Evolutionary conservation across 2,797 vertebrate species (phyloP), one percentile per base, ranked within the genome.

Genomic region (Gallinago nigripennis): DNA sequence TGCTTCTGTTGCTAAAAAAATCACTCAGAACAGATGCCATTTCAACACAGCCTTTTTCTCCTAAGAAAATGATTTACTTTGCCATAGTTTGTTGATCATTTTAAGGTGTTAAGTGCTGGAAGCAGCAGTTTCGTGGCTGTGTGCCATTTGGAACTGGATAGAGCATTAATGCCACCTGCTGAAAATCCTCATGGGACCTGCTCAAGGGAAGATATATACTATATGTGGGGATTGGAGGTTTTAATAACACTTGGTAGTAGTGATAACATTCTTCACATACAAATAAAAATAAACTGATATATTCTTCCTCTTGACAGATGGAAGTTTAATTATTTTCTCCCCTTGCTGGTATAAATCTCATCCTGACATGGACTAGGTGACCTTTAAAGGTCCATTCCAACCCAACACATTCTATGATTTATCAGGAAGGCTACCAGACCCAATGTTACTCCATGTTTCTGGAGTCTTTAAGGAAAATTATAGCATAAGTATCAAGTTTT

Each of bases 91-190:
- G 77, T 96, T 93, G 83, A 92, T 97, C 48, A 35, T 91, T 97
- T 90, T 72, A 68, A 94, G 86, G 63, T 80, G 70, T 76, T 89
- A 80, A 5, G 7, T 89, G 80, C 88, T 95, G 68, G 48, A 86
- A 90, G 75, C 37, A 80, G 73, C 57, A 61, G 56, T 92, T 82
- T 48, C 61, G n/a, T 89, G 63, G 33, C 75, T 58, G 6, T 56
- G 33, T 81, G 69, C 61, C 93, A 50, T 85, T 95, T 88, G 94
- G 69, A 80, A 33, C 68, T 70, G 58, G 43, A 54, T 76, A 69
- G 95, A 95, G 33, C 84, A 77, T 87, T 82, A 89, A 92, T 97
- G 90, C 92, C 95, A 97, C 95, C 96, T 97, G 65, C 94, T 97
- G 96, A 97, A 92, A 95, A 90, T 18, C 48, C 56, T 86, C 41